Evolutionary conservation across 2,797 vertebrate genomes (phyloP).

Genomic region (Oryzias sinensis): DNA sequence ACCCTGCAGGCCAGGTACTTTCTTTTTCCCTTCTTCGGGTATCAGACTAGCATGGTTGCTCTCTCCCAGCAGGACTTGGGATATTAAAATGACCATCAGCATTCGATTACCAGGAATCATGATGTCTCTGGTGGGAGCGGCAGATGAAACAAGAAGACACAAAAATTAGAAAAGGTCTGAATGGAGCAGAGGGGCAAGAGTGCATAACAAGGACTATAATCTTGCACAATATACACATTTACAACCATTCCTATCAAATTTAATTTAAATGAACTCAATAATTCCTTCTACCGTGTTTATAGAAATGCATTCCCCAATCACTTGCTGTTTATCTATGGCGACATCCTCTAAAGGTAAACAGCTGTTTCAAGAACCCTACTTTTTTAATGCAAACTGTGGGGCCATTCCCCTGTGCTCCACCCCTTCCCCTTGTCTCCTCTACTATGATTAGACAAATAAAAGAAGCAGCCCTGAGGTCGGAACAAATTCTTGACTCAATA

Average conservation of each 20-base stretch:
- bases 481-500: constrained; percentile 72
- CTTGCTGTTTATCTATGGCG: constrained; percentile 78
- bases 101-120: constrained; percentile 99
- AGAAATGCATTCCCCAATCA: constrained; percentile 74
- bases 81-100: constrained; percentile 99
- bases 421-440: constrained; percentile 39
- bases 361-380: constrained; percentile 54
- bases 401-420: constrained; percentile 38
- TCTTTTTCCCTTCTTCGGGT: constrained; percentile 96
- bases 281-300: constrained; percentile 75
- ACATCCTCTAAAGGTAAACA: constrained; percentile 80
- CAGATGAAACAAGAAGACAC: constrained; percentile 37
- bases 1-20: constrained; percentile 89
- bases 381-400: constrained; percentile 66
- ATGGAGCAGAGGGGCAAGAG: constrained; percentile 7
- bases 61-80: constrained; percentile 99
- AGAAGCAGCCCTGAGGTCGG: constrained; percentile 63
- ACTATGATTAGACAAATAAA: constrained; percentile 74
- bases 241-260: constrained; percentile 24
- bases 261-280: constrained; percentile 69
- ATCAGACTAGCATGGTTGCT: constrained; percentile 97
- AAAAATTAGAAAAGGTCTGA: constrained; percentile 32
- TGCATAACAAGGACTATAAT: constrained; percentile 1
- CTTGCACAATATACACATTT: constrained; percentile 14
- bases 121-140: constrained; percentile 89